Percentiles rank a stretch among this genome's conserved stretches.
phyloP scores from a whole-genome alignment of 2,113 vertebrate genomes.

The Thamnophis sirtalis region DNA sequence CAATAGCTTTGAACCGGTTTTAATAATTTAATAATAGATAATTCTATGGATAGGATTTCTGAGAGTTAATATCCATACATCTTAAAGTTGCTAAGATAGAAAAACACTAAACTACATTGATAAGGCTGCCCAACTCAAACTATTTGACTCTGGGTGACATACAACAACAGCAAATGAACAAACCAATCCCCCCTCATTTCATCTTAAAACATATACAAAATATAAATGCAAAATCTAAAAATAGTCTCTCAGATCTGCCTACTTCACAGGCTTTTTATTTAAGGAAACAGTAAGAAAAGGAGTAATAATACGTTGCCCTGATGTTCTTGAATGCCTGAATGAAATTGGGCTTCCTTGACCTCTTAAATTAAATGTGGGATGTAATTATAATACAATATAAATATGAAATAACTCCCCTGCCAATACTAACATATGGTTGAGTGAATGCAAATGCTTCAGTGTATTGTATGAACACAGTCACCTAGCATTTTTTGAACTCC shows the following conservation, averaged over 20 bases:
- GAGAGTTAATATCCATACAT: not conserved
- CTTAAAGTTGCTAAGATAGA: not conserved
- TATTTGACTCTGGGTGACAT: not conserved
- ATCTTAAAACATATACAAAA: not conserved
- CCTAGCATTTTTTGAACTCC: not conserved
- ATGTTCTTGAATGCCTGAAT: not conserved
- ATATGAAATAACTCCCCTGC: not conserved
- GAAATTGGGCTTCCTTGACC: not conserved
- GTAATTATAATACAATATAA: not conserved
- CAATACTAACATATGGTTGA: not conserved
- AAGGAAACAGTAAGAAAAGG: not conserved
- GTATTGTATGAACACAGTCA: not conserved
- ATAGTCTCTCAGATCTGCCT: not conserved
- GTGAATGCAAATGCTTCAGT: not conserved
- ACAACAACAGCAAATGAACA: not conserved
- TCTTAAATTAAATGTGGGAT: not conserved
- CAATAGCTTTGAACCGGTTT: not conserved
- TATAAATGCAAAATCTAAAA: not conserved
- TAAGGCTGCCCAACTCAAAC: not conserved
- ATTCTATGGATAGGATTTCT: not conserved
- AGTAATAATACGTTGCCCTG: not conserved
- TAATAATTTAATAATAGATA: not conserved
- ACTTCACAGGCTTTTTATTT: not conserved
- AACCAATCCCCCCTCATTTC: not conserved
- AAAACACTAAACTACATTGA: not conserved